Conservation (phyloP, 2,888 invertebrate species). For the Orthosia cruda region DNA sequence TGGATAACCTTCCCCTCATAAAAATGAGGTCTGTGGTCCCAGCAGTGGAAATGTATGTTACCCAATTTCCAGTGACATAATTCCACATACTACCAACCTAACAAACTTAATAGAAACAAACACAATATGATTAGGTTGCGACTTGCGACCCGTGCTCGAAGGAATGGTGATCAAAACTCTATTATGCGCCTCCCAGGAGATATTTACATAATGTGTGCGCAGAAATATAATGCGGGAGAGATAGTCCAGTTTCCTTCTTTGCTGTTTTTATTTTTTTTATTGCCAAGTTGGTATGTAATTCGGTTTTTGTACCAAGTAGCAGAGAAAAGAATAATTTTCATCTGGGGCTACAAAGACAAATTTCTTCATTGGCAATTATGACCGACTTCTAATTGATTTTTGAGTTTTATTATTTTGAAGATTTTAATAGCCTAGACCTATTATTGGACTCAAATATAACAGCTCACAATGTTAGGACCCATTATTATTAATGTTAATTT, state of each 20-base stretch:
- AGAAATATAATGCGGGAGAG: slow-evolving; percentile 64
- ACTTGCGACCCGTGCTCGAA: slow-evolving; percentile 54
- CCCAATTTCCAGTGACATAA: slow-evolving; percentile 38
- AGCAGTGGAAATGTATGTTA: not conserved
- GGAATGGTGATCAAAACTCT: slow-evolving; percentile 81
- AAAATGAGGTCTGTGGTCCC: not conserved
- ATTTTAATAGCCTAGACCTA: not conserved
- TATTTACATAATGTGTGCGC: slow-evolving; percentile 81
- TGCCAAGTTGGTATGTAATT: slow-evolving; percentile 5
- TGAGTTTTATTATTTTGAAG: not conserved
- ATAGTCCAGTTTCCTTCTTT: slow-evolving; percentile 47
- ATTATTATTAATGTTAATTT: no score
- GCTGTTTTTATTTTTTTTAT: slow-evolving; percentile 30
- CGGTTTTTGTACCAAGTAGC: slow-evolving; percentile 7
- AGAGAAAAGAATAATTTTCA: not conserved
- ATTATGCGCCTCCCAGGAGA: slow-evolving; percentile 80
- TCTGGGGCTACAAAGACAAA: not conserved
- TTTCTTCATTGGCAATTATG: not conserved
- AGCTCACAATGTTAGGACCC: no score
- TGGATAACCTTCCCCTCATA: no score
- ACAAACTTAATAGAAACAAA: slow-evolving; percentile 68
- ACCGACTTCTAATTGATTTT: not conserved
- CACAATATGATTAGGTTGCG: slow-evolving; percentile 67
- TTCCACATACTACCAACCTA: slow-evolving; percentile 47
- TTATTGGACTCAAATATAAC: no score